phyloP scores from a whole-genome alignment of 2,113 vertebrate species.

The Cyprinodon tularosa region DNA sequence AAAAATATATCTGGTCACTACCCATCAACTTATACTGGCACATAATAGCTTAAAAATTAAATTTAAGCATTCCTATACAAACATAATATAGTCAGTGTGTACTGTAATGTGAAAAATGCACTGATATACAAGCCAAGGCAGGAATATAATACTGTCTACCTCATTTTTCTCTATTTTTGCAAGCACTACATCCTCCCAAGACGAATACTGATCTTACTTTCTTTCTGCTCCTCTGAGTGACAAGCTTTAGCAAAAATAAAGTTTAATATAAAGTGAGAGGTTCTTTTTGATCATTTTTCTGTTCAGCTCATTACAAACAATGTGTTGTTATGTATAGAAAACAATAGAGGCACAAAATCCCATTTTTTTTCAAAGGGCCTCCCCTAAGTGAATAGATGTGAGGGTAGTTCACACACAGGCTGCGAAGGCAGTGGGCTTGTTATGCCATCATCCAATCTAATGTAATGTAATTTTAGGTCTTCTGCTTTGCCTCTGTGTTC shows the following conservation, averaged over 20 bases:
- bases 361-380: not conserved
- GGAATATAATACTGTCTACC: constrained; percentile 4
- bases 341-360: not conserved
- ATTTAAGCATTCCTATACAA: constrained; percentile 34
- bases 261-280: not conserved
- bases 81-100: constrained; percentile 21
- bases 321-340: not conserved
- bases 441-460: not conserved
- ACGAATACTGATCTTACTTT: not conserved
- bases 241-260: not conserved
- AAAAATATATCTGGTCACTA: constrained; percentile 47
- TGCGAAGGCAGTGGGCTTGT: not conserved
- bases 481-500: constrained; percentile 1
- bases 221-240: not conserved
- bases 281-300: not conserved
- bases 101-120: constrained; percentile 26
- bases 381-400: not conserved
- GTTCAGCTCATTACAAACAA: not conserved
- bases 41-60: constrained; percentile 25
- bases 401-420: constrained; percentile 2
- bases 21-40: constrained; percentile 33
- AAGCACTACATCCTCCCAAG: not conserved
- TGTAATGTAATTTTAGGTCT: constrained; percentile 6
- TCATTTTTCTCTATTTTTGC: constrained; percentile 8
- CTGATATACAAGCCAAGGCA: constrained; percentile 15